Base-by-base conservation (phyloP, 2,888 invertebrate genomes). In the Odontothrips loti region DNA sequence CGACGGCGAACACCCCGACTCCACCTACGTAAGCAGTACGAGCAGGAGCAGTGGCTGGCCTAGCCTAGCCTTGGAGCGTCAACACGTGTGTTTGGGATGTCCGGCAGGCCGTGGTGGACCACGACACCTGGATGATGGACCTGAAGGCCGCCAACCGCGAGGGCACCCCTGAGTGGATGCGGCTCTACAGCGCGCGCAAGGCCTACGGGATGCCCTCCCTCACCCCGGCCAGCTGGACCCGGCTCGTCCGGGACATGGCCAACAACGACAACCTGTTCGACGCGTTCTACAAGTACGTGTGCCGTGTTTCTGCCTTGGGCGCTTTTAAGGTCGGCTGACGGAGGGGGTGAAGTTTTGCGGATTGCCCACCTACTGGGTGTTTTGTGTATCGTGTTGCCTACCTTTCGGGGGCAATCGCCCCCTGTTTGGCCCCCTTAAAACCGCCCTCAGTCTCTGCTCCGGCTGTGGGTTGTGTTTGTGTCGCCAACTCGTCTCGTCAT, bases 61-160 rank as follows among this genome's bases (percentile, higher is more conserved):
- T 23, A 17, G 79, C 20, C 48, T 27, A 23, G 47, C 11, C 20
- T 79, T 23, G 47, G 20, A 48, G 29, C 79, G 47, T 78, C 29
- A n/a, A 15, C 29, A 27, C 34, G 20, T 10, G 8, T 79, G 47
- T 0, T 79, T 79, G 11, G 10, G 9, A n/a, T 79, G 43, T 81
- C n/a, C 20, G 4, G 34, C 81, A 81, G 81, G 34, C 34, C 23
- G 81, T 81, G 34, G 29, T 79, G 47, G 81, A 81, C 79, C 75
- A 79, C 81, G 81, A 81, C 47, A 79, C 81, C 15, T 81, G 81
- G 81, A 81, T 47, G 0, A 78, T 81, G 43, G 81, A 81, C 47
- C 47, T 81, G 43, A 51, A 79, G 34, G 79, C 75, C 34, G 81
- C 81, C 23, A 81, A 81, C 78, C 12, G 43, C 23, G 78, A 48